A percentile compares a stretch with the other conserved stretches of the same genome.
These are phyloP conservation scores for Enteromius fasciolatus DNA, from an alignment of 2,797 vertebrate genomes.

Conservation along the genomic window DNA sequence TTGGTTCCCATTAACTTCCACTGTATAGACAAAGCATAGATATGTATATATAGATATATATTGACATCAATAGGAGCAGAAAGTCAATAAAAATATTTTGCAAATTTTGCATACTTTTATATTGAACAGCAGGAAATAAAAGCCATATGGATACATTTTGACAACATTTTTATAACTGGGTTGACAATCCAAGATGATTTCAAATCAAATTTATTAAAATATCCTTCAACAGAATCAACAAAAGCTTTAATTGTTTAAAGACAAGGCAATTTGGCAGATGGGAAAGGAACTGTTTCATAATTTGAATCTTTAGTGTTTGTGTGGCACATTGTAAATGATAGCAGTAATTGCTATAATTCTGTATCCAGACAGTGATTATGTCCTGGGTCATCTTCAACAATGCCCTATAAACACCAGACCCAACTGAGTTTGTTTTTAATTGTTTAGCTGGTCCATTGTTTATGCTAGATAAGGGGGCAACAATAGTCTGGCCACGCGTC, in stretches of 20 bases:
- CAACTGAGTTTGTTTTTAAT: conserved; percentile 64
- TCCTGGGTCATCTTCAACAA: conserved; percentile 52
- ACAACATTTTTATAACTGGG: not conserved
- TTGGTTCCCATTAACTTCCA: not conserved
- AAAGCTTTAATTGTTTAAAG: conserved; percentile 8
- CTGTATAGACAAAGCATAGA: not conserved
- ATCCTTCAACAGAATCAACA: conserved; percentile 1
- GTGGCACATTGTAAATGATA: conserved; percentile 67
- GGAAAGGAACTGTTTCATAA: conserved; percentile 32
- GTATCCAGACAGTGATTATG: conserved; percentile 51
- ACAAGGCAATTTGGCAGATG: conserved; percentile 47
- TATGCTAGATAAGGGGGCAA: conserved; percentile 64
- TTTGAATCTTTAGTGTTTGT: conserved; percentile 30
- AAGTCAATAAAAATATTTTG: not conserved
- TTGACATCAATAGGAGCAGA: not conserved
- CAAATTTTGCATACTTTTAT: not conserved
- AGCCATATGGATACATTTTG: not conserved
- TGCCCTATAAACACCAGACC: conserved; percentile 45
- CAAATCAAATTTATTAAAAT: conserved; percentile 3
- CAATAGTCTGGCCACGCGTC: conserved; percentile 75
- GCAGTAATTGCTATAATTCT: conserved; percentile 67
- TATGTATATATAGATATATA: not conserved
- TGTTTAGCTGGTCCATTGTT: conserved; percentile 75
- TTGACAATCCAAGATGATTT: conserved; percentile 6
- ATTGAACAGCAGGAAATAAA: not conserved